Conservation (phyloP, 2,113 vertebrate species). For the Eublepharis macularius region DNA sequence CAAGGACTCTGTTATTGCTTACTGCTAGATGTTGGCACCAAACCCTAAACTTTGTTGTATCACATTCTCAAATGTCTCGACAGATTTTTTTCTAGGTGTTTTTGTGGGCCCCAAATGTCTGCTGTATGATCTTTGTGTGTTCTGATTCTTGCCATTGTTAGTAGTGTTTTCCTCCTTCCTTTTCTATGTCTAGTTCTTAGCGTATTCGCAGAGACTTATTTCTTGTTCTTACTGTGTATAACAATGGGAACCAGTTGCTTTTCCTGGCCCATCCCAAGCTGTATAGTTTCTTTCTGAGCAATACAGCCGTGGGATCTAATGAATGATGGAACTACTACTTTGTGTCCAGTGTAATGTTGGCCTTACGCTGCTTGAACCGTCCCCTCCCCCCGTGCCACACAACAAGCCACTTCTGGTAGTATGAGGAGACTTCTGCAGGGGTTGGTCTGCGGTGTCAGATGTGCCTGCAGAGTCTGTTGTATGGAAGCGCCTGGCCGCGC, state of each 20-base stretch:
- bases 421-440: too few relatives aligned
- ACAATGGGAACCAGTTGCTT: background rate
- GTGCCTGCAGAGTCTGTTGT: too few relatives aligned
- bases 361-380: too few relatives aligned
- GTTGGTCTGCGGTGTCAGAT: too few relatives aligned
- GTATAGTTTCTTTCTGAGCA: background rate
- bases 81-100: too few relatives aligned
- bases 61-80: too few relatives aligned
- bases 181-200: background rate
- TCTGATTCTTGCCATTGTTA: background rate
- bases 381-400: too few relatives aligned
- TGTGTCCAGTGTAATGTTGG: background rate
- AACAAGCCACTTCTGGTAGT: too few relatives aligned
- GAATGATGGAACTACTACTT: background rate
- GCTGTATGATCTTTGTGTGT: background rate
- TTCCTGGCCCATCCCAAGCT: background rate
- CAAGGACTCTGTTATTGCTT: background rate
- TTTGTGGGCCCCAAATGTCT: too few relatives aligned
- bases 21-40: background rate
- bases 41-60: background rate
- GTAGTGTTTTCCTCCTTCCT: background rate
- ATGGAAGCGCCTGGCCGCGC: too few relatives aligned
- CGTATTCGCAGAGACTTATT: background rate
- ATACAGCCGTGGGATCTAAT: too few relatives aligned
- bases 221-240: background rate